Base-by-base conservation (phyloP, 2,888 invertebrate genomes). In the Neoscelio sp. region DNA sequence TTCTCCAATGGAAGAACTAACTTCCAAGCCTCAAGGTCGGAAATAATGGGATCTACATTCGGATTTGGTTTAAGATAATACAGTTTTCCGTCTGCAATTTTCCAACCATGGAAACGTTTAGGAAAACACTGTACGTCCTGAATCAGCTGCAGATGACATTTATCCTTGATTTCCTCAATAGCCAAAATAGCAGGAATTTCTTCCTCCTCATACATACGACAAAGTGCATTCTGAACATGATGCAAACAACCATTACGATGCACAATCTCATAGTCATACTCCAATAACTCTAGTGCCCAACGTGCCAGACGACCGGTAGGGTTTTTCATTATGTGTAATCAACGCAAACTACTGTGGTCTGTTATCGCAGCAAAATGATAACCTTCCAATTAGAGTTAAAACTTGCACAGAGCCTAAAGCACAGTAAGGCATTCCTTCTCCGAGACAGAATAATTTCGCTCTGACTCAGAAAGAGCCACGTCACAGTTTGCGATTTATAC, bases 361-460 rank as follows among this genome's bases (percentile, higher is more conserved):
- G 73, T 80, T 1, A 78, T 30, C 6, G 74, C 77, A 0, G 48
- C 70, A 28, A 79, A 82, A 5, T 70, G 58, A 33, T 77, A 80
- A 1, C 82, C 80, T 8, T 82, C 82, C 4, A 82, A 44, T 12
- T 80, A 82, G 1, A 52, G 30, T 1, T 78, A 26, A 2, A 81
- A 81, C 6, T 80, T 77, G 1, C 56, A 18, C 0, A 40, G 8
- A 1, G 40, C 40, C 40, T 17, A 40, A 17, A 40, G 3, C 6
- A 40, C 17, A 7, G 83, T 82, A 0, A 84, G 68, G 28, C 82
- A 85, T 44, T 85, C 84, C 28, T 28, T 70, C 58, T 83, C 80
- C 0, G 83, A 82, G 2, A 77, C 80, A 0, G 81, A 73, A 12
- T 82, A 84, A 23, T 82, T 82, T 6, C 62, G 30, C 30, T 85